A percentile compares a stretch with the other conserved stretches of the same genome.
These are phyloP conservation scores for Neomonachus schauinslandi DNA, from an alignment of 2,113 vertebrate genomes.

Conservation along the genomic window DNA sequence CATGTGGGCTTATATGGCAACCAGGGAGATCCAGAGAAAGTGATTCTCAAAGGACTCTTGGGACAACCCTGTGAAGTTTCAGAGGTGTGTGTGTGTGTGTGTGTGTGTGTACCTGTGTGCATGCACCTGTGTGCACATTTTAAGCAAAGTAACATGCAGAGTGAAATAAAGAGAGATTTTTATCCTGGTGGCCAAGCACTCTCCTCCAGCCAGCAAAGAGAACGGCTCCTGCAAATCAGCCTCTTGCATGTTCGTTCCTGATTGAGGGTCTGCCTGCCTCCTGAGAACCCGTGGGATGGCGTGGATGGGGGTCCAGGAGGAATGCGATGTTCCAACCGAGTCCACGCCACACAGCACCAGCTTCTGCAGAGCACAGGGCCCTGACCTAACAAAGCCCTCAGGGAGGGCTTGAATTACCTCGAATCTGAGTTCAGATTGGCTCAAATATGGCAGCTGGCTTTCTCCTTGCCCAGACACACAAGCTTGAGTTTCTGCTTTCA, in stretches of 20 bases:
- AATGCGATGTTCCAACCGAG: background rate
- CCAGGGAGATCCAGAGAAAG: background rate
- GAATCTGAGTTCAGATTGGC: background rate
- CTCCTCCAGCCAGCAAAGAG: no score
- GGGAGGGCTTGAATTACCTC: background rate
- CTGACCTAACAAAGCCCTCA: background rate
- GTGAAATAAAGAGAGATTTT: background rate
- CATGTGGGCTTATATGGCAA: fast-evolving
- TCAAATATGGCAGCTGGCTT: background rate
- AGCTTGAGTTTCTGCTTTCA: background rate
- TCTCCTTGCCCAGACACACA: background rate
- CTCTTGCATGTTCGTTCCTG: background rate
- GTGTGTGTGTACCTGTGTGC: background rate
- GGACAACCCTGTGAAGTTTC: background rate
- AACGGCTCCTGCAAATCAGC: background rate
- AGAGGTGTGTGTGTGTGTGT: background rate
- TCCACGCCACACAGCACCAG: background rate
- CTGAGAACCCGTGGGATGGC: no score
- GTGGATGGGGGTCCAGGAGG: background rate
- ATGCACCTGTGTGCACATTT: fast-evolving
- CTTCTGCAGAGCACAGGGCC: background rate
- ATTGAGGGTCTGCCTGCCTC: no score
- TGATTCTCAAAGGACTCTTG: background rate
- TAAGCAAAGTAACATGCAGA: background rate
- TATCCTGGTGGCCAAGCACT: background rate